Evolutionary conservation across 2,113 vertebrate species (phyloP), one percentile per base, ranked within the genome.

Genomic region (Lepisosteus osseus): DNA sequence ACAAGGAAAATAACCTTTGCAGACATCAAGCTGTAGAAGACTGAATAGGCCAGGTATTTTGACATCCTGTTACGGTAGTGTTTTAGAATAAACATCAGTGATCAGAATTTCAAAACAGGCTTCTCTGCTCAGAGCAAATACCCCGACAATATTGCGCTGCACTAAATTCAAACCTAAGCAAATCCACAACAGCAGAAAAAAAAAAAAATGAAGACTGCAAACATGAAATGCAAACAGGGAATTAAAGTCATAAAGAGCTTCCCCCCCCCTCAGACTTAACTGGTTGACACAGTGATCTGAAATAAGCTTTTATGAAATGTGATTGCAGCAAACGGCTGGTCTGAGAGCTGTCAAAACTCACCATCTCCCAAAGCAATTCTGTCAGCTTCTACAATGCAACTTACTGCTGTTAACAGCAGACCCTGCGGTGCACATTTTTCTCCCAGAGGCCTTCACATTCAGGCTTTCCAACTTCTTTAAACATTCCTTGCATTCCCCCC

Each of bases 401-500:
- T 77, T 78, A 72, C 55, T 73, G 54, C 74, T 76, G 79, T 79
- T 80, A 85, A 85, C 51, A 79, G 77, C 77, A 78, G 76, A 59
- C 63, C 74, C 70, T 75, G 78, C 69, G 77, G 73, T 51, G 42
- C 61, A 72, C 77, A 75, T 54, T 72, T 72, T 76, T 81, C 64
- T 77, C 86, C 86, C 81, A 71, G 71, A 74, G 86, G 86, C 82
- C 73, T 72, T 78, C 72, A 61, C 74, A 76, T 75, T 83, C 74
- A 70, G 73, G 77, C 71, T 69, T 77, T 71, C 69, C 68, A 78
- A 80, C 79, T 80, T 83, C 83, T 82, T 73, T 74, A 79, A 80
- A 67, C 82, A 88, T 85, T 84, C 81, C 84, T 78, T 67, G 73
- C 75, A 82, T 86, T 83, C 68, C 74, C 86, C 61, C 62, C 70